Percentiles rank a stretch among this genome's conserved stretches.
Evolutionary conservation across 2,113 vertebrate genomes (phyloP).

Genomic region (Mesoclemmys tuberculata): DNA sequence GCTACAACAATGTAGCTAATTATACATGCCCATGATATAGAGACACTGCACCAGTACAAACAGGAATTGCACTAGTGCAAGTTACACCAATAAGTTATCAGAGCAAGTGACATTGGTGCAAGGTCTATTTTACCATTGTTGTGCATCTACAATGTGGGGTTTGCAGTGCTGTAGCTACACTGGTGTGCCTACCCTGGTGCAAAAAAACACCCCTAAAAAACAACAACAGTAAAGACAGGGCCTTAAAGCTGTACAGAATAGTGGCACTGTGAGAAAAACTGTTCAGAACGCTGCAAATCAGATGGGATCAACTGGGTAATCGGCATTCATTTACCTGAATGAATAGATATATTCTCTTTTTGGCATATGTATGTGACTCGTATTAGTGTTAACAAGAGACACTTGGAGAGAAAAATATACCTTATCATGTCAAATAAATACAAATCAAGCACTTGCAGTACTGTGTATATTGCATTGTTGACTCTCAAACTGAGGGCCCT

Average conservation of each 20-base stretch:
- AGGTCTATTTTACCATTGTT: no score
- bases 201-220: neutral
- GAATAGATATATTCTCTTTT: neutral
- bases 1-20: neutral
- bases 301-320: rapidly evolving
- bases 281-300: neutral
- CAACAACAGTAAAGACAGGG: neutral
- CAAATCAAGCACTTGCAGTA: neutral
- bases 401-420: neutral
- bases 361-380: neutral
- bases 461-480: no score
- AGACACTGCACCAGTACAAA: neutral
- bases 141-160: neutral
- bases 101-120: neutral
- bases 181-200: no score
- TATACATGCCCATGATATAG: neutral
- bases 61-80: neutral
- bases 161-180: neutral
- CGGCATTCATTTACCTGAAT: neutral
- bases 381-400: neutral
- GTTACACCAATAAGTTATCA: neutral
- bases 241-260: neutral
- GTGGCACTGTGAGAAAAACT: neutral
- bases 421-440: neutral
- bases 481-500: neutral